phyloP scores from a whole-genome alignment of 2,888 invertebrate genomes.

The Pheosia tremula region DNA sequence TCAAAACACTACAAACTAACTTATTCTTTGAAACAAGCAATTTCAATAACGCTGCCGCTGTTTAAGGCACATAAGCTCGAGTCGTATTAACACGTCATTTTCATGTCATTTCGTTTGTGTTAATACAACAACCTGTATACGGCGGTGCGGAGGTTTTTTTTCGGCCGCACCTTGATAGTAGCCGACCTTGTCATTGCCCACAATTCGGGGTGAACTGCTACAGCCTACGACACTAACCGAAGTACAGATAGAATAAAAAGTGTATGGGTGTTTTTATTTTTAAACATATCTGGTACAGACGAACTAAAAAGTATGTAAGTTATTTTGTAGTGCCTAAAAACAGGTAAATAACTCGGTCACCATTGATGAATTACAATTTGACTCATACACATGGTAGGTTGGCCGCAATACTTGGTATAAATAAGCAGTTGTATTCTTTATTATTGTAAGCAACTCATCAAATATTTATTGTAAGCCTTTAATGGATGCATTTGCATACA shows the following conservation, averaged over 20 bases:
- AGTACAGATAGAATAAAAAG: constrained; percentile 30
- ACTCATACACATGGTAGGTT: no score
- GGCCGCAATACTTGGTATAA: no score
- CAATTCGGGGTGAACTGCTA: constrained; percentile 74
- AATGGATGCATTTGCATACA: constrained; percentile 25
- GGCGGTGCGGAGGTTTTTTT: constrained; percentile 44
- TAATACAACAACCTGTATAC: constrained; percentile 5
- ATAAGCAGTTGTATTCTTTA: no score
- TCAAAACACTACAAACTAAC: no score
- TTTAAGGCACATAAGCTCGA: no score
- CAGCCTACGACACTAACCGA: constrained; percentile 19
- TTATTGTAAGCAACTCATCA: constrained; percentile 3
- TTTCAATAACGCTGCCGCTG: no score
- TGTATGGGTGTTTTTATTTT: constrained; percentile 2
- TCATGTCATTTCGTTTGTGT: not conserved
- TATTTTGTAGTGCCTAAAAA: not conserved
- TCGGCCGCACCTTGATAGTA: constrained; percentile 66
- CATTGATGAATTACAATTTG: not conserved
- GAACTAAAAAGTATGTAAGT: not conserved
- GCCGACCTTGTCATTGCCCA: constrained; percentile 68
- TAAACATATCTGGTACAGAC: not conserved
- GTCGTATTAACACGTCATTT: not conserved
- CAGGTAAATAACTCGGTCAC: not conserved
- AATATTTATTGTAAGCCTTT: constrained; percentile 23
- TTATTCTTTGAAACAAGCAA: no score